A percentile compares a stretch with the other conserved stretches of the same genome.
Conservation (phyloP, 2,888 invertebrate genomes). For the Scrobipalpa atriplicella region DNA sequence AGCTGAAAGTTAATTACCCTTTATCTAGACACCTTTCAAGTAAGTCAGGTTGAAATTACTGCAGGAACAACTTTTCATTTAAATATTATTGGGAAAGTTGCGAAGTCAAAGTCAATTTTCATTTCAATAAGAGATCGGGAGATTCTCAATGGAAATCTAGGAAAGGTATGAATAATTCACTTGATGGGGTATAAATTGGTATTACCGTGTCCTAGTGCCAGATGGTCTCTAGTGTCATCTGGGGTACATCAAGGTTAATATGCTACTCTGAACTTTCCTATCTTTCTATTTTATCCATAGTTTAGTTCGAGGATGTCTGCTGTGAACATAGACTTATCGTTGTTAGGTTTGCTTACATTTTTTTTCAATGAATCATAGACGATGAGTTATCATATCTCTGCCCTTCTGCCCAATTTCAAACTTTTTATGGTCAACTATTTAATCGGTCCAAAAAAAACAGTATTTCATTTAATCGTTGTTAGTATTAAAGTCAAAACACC, state of each 20-base stretch:
- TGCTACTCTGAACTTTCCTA: not conserved
- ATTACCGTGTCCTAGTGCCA: not conserved
- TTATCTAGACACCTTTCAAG: constrained; percentile 5
- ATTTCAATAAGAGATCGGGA: not conserved
- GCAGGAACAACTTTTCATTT: not conserved
- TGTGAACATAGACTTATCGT: too few species aligned
- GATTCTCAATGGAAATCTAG: not conserved
- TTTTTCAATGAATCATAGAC: too few species aligned
- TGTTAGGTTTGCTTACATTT: too few species aligned
- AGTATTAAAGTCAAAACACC: not conserved
- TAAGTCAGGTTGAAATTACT: not conserved
- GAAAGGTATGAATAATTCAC: constrained; percentile 6
- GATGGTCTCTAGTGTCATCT: not conserved
- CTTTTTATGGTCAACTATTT: too few species aligned
- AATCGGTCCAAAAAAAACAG: too few species aligned
- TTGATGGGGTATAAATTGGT: not conserved
- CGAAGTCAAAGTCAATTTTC: constrained; percentile 9
- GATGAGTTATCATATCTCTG: too few species aligned
- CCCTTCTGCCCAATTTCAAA: too few species aligned
- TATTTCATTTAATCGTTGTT: too few species aligned
- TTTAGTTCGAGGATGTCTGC: not conserved
- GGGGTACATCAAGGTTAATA: not conserved
- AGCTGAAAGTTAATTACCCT: not conserved
- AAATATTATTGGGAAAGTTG: constrained; percentile 20
- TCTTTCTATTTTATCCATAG: not conserved